phyloP scores from a whole-genome alignment of 2,113 vertebrate species.

The Epinephelus lanceolatus region DNA sequence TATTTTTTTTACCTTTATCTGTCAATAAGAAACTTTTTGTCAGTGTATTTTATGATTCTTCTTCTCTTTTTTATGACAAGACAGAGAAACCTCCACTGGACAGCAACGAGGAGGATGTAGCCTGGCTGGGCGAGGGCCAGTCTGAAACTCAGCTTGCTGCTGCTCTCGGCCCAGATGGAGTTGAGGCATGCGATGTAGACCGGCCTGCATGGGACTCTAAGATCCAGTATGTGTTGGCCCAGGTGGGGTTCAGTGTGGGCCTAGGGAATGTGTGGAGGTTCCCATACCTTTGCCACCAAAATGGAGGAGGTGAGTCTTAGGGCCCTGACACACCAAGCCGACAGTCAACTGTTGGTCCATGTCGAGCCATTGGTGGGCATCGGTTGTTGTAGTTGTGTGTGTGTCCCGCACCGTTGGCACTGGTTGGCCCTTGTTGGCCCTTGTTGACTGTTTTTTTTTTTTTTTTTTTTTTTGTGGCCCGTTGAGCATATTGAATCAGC shows the following conservation, averaged over 20 bases:
- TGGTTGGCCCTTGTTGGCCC: too few relatives aligned
- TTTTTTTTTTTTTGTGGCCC: too few relatives aligned
- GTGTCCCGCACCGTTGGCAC: too few relatives aligned
- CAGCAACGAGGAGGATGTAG: constrained; percentile 33
- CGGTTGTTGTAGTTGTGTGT: too few relatives aligned
- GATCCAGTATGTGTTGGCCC: constrained; percentile 96
- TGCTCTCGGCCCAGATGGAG: background rate
- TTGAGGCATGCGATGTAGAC: constrained; percentile 33
- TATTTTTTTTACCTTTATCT: background rate
- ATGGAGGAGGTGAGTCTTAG: constrained; percentile 92
- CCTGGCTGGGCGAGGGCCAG: constrained; percentile 66
- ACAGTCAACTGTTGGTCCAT: too few relatives aligned
- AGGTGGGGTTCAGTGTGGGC: constrained; percentile 97
- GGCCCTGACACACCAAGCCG: too few relatives aligned
- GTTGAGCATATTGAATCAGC: too few relatives aligned
- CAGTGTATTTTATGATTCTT: background rate
- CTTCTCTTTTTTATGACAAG: constrained; percentile 47
- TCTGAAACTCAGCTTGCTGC: constrained; percentile 67
- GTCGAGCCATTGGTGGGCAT: too few relatives aligned
- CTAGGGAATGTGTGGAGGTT: constrained; percentile 98
- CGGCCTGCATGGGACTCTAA: constrained; percentile 97
- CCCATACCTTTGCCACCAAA: constrained; percentile 98
- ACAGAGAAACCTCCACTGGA: constrained; percentile 80
- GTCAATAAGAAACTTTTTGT: background rate
- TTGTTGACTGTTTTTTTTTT: too few relatives aligned